A percentile compares a stretch with the other conserved stretches of the same genome.
Evolutionary conservation across 1,140 invertebrate genomes (phyloP).

Genomic region (Sycophaga agraensis): DNA sequence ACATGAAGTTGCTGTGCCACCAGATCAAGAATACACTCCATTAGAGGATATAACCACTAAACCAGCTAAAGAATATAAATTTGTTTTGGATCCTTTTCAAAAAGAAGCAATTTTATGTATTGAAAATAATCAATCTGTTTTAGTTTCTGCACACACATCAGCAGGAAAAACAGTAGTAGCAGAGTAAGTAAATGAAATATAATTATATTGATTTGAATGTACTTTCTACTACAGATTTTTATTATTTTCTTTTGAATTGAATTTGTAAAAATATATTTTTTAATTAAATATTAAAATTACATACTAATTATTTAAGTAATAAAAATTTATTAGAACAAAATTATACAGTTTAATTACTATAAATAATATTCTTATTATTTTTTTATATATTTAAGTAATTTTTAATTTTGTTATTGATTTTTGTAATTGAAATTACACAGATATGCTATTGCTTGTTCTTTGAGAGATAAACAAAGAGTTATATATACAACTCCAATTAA

Average conservation of each 20-base stretch:
- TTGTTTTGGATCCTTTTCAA: constrained; percentile 97
- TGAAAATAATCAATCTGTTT: constrained; percentile 96
- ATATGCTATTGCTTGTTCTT: constrained; percentile 72
- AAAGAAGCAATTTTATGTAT: constrained; percentile 96
- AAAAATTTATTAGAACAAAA: too few species aligned
- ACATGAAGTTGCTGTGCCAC: constrained; percentile 91
- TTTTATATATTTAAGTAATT: too few species aligned
- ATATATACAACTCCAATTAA: constrained; percentile 99
- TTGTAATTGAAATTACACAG: constrained; percentile 46
- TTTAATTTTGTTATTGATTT: too few species aligned
- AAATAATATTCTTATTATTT: too few species aligned
- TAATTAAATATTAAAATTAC: neutral
- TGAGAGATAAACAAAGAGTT: constrained; percentile 79
- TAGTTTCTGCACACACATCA: constrained; percentile 99
- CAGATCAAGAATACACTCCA: constrained; percentile 79
- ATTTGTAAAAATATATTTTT: neutral
- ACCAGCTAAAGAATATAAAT: constrained; percentile 92
- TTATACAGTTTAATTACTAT: neutral
- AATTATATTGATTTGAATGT: too few species aligned
- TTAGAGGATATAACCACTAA: constrained; percentile 63
- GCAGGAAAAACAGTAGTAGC: constrained; percentile 99
- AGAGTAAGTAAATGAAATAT: constrained; percentile 72
- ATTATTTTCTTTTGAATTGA: too few species aligned
- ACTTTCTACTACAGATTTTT: too few species aligned
- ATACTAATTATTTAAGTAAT: constrained; percentile 6